phyloP scores from a whole-genome alignment of 2,888 invertebrate species.

The Cataglyphis livida region DNA sequence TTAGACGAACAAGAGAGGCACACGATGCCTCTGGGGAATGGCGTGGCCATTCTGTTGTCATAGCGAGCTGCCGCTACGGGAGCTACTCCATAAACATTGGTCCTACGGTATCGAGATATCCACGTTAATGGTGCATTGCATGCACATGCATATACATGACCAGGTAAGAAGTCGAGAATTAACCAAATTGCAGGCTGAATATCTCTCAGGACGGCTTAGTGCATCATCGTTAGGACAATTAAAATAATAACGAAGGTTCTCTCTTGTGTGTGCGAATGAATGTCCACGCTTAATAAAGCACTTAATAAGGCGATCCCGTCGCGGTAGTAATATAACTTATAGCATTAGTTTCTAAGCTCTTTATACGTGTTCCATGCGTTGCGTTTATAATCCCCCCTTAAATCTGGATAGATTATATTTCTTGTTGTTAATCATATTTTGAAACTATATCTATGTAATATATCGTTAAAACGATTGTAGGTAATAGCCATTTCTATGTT shows the following conservation, averaged over 20 bases:
- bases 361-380: neutral
- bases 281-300: constrained; percentile 30
- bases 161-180: constrained; percentile 43
- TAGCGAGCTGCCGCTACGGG: neutral
- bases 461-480: constrained; percentile 12
- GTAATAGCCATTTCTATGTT: neutral
- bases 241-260: constrained; percentile 19
- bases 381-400: constrained; percentile 15
- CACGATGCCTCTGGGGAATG: constrained; percentile 30
- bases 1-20: constrained; percentile 29
- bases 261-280: neutral
- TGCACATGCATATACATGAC: constrained; percentile 38
- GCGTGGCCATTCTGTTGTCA: neutral
- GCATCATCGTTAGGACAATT: constrained; percentile 24
- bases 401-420: constrained; percentile 11
- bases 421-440: constrained; percentile 20
- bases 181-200: constrained; percentile 15
- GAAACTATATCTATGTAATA: neutral
- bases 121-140: constrained; percentile 37
- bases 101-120: constrained; percentile 33
- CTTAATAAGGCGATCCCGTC: neutral
- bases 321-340: constrained; percentile 12
- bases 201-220: neutral
- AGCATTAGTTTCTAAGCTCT: constrained; percentile 26
- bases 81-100: constrained; percentile 48